Conservation (phyloP, 2,113 vertebrate species). For the Pygoscelis adeliae region DNA sequence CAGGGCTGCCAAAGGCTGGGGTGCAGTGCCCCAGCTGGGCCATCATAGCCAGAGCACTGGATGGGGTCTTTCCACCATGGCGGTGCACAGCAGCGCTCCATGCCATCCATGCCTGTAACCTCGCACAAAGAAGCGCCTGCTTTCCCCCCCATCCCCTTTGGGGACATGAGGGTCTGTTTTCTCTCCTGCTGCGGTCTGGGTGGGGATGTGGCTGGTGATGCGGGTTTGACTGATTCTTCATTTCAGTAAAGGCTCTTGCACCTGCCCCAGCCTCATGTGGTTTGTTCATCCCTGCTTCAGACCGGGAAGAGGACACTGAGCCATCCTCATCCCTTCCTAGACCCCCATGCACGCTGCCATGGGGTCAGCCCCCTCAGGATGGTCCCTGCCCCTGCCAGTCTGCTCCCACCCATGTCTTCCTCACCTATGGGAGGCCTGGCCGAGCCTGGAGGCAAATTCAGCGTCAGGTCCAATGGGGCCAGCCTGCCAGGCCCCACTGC, state of each 20-base stretch:
- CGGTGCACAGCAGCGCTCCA: not conserved
- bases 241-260: not conserved
- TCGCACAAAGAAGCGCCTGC: rapidly evolving
- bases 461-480: not conserved
- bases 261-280: not conserved
- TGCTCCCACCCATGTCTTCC: not conserved
- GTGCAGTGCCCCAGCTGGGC: not conserved
- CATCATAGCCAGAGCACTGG: not conserved
- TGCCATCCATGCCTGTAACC: not conserved
- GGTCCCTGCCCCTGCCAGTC: not conserved
- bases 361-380: not conserved
- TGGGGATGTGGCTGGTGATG: not conserved
- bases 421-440: not conserved
- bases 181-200: not conserved
- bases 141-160: not conserved
- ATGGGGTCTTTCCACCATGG: rapidly evolving
- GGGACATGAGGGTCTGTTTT: rapidly evolving
- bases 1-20: not conserved
- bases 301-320: not conserved
- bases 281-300: not conserved
- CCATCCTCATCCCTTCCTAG: not conserved
- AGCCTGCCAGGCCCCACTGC: not conserved
- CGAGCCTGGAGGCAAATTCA: not conserved
- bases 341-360: rapidly evolving
- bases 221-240: not conserved